A percentile compares a stretch with the other conserved stretches of the same genome.
These are phyloP conservation scores for Mirounga angustirostris DNA, from an alignment of 2,113 vertebrate genomes.

Conservation along the genomic window DNA sequence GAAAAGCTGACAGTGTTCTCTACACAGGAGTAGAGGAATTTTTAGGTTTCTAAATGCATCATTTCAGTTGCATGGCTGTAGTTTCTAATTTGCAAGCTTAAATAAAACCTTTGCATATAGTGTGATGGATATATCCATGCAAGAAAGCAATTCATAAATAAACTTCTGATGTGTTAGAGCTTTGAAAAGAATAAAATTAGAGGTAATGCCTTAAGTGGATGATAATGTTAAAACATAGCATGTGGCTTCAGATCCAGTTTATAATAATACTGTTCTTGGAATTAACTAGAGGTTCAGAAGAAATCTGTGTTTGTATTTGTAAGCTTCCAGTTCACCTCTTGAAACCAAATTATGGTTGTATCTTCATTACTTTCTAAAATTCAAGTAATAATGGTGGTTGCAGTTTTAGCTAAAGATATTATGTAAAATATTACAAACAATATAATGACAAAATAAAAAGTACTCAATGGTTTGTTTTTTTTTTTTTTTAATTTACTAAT, in stretches of 20 bases:
- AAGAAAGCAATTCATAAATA: constrained; percentile 50
- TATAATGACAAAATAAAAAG: neutral
- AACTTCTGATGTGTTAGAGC: neutral
- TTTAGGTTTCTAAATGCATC: constrained; percentile 17
- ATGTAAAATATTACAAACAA: neutral
- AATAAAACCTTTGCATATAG: constrained; percentile 46
- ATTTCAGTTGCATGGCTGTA: neutral
- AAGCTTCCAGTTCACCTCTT: neutral
- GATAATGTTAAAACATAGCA: neutral
- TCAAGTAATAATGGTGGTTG: neutral
- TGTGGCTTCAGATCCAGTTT: neutral
- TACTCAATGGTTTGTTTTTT: neutral
- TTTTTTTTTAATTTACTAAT: constrained; percentile 33
- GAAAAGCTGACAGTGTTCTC: neutral
- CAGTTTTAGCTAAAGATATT: constrained; percentile 5
- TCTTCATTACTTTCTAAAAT: constrained; percentile 40
- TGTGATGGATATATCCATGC: neutral
- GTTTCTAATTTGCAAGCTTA: constrained; percentile 27
- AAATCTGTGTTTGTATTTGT: constrained; percentile 7
- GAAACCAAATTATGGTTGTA: constrained; percentile 12
- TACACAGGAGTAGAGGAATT: constrained; percentile 6
- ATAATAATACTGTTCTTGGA: neutral
- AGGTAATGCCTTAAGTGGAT: constrained; percentile 26
- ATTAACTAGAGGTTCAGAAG: constrained; percentile 17
- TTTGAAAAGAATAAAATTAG: constrained; percentile 41